phyloP scores from a whole-genome alignment of 2,797 vertebrate species.

The Tapera naevia region DNA sequence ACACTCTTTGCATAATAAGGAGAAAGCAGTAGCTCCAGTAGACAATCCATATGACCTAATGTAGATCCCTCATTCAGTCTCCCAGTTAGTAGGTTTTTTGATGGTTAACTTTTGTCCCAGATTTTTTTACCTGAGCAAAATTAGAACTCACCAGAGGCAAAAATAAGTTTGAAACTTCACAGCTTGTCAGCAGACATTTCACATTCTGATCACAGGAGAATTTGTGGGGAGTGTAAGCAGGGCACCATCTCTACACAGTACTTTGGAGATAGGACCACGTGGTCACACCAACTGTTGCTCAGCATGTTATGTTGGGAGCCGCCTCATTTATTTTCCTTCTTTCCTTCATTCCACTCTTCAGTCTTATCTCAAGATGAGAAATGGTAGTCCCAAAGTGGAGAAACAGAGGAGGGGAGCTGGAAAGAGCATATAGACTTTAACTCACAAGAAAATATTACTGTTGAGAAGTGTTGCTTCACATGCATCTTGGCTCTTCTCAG shows the following conservation, averaged over 20 bases:
- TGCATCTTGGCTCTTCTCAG: background rate
- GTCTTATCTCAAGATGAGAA: background rate
- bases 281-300: background rate
- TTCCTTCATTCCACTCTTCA: background rate
- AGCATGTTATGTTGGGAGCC: background rate
- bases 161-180: background rate
- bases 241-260: no score
- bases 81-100: background rate
- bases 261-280: background rate
- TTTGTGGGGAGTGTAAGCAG: background rate
- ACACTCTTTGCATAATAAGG: background rate
- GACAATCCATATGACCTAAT: background rate
- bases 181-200: background rate
- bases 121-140: background rate
- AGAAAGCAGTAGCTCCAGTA: background rate
- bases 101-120: background rate
- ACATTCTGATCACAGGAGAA: background rate
- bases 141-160: background rate
- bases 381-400: background rate
- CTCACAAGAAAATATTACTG: background rate
- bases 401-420: accelerated
- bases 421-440: background rate
- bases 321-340: background rate
- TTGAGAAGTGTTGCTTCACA: background rate
- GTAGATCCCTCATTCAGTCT: background rate